phyloP scores from a whole-genome alignment of 37 sponge, comb jelly and placozoan genomes.

The Bolinopsis microptera region DNA sequence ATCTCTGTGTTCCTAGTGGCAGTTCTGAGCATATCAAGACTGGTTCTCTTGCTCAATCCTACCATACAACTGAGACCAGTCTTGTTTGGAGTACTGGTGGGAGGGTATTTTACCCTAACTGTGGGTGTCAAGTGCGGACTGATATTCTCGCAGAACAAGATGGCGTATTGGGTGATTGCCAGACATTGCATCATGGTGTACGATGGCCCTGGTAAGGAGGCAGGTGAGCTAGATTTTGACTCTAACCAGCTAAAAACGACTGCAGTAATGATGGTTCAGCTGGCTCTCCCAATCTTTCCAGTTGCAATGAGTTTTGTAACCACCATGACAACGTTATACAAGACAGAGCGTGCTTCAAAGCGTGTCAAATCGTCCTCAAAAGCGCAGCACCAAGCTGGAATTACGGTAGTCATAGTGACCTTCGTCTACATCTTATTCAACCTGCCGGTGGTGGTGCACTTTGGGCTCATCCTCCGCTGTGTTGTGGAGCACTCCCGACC shows the following conservation, averaged over 20 bases:
- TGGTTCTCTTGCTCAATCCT: not conserved
- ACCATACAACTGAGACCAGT: not conserved
- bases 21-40: not conserved
- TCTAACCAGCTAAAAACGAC: not conserved
- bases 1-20: not conserved
- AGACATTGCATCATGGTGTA: not conserved
- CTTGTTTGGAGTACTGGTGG: not conserved
- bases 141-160: not conserved
- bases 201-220: not conserved
- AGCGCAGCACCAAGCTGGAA: not conserved
- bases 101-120: not conserved
- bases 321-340: not conserved
- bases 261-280: not conserved
- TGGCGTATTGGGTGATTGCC: not conserved
- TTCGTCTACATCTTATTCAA: not conserved
- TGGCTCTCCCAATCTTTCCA: not conserved
- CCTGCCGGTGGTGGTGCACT: not conserved
- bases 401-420: not conserved
- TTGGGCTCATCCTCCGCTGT: not conserved
- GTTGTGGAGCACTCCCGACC: no score
- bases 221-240: not conserved
- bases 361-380: not conserved
- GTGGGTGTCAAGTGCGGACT: not conserved
- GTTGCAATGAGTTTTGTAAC: not conserved
- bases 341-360: not conserved